Percentiles rank a stretch among this genome's conserved stretches.
Evolutionary conservation across 1,140 invertebrate species (phyloP).

Genomic region (Diorhabda sublineata): DNA sequence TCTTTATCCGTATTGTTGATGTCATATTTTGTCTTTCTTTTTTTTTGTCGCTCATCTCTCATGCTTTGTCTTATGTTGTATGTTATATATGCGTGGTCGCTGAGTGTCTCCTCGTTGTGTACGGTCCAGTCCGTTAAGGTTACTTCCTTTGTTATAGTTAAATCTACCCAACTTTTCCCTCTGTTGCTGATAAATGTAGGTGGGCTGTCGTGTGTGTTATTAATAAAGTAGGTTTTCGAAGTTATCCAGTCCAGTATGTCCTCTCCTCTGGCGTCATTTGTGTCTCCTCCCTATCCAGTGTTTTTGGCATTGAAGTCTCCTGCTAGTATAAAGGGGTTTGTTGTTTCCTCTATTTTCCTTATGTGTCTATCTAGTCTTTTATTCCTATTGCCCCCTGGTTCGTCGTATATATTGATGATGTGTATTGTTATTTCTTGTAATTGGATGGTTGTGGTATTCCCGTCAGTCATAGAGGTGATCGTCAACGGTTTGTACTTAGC

Average conservation of each 20-base stretch:
- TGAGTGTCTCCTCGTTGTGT: constrained; percentile 8
- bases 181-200: background rate
- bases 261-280: no score
- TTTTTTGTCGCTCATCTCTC: background rate
- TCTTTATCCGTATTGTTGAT: background rate
- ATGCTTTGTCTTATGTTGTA: background rate
- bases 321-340: background rate
- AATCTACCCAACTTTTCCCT: background rate
- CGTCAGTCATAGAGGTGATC: no score
- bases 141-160: background rate
- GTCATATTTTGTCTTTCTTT: background rate
- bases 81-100: constrained; percentile 9
- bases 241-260: background rate
- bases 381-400: background rate
- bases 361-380: no score
- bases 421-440: background rate
- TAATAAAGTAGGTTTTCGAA: background rate
- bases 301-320: constrained; percentile 13
- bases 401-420: constrained; percentile 3
- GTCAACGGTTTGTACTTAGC: no score
- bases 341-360: no score
- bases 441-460: background rate
- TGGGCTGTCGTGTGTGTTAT: background rate
- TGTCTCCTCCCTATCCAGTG: background rate
- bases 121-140: background rate